Conservation (phyloP, 35 echinoderm and acorn worm genomes). For the Holothuria glaberrima region DNA sequence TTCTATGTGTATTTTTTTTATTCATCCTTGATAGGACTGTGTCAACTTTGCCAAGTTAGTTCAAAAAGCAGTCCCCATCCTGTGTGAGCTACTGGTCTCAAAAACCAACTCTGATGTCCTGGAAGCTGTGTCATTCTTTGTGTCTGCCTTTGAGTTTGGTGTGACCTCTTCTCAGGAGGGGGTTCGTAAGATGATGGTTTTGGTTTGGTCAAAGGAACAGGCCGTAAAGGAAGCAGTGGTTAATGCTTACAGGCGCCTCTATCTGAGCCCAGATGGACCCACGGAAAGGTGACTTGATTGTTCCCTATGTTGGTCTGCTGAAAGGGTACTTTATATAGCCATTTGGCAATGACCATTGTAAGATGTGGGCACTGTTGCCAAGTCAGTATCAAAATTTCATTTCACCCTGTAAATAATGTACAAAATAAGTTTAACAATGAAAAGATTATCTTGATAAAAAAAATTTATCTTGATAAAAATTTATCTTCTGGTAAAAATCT, state of each 20-base stretch:
- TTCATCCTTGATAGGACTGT: conserved; percentile 68
- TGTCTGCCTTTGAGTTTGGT: conserved; percentile 94
- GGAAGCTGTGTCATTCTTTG: conserved; percentile 79
- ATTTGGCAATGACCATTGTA: too few relatives aligned
- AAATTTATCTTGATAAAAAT: too few relatives aligned
- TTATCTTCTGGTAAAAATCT: too few relatives aligned
- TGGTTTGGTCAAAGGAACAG: conserved; percentile 95
- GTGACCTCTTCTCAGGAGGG: conserved; percentile 82
- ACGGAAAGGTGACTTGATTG: conserved; percentile 66
- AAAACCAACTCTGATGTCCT: conserved; percentile 87
- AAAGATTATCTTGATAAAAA: too few relatives aligned
- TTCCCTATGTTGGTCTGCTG: too few relatives aligned
- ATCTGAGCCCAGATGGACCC: conserved; percentile 71
- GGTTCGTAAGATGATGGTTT: conserved; percentile 86
- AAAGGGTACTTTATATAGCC: too few relatives aligned
- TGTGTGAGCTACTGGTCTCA: conserved; percentile 88
- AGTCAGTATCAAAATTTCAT: neutral
- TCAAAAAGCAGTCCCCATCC: conserved; percentile 77
- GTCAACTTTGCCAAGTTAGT: conserved; percentile 83
- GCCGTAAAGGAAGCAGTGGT: conserved; percentile 94
- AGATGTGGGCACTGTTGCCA: too few relatives aligned
- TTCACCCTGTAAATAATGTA: too few relatives aligned
- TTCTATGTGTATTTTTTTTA: neutral
- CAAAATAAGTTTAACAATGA: too few relatives aligned
- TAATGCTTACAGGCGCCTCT: conserved; percentile 78